phyloP scores from a whole-genome alignment of 1,140 invertebrate species.

The Penaeus indicus region DNA sequence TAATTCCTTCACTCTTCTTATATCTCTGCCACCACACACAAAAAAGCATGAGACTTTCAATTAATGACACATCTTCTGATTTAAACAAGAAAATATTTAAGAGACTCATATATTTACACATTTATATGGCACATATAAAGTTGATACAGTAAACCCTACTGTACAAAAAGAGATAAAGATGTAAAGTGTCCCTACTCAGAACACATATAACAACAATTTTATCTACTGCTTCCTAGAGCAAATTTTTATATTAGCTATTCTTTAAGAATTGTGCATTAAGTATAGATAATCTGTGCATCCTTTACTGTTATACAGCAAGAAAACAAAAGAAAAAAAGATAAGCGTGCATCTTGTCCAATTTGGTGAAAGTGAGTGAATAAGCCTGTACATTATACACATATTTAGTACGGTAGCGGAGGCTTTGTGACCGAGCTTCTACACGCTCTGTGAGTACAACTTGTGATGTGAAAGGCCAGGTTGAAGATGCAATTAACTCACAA shows the following conservation, averaged over 20 bases:
- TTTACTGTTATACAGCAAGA: slow-evolving; percentile 55
- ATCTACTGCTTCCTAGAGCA: slow-evolving; percentile 33
- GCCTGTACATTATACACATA: slow-evolving; percentile 61
- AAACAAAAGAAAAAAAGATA: slow-evolving; percentile 37
- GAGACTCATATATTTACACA: slow-evolving; percentile 36
- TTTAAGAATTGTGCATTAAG: slow-evolving; percentile 43
- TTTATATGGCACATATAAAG: slow-evolving; percentile 51
- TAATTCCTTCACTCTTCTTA: too few relatives aligned
- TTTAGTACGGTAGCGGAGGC: slow-evolving; percentile 51
- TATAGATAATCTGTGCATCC: slow-evolving; percentile 41
- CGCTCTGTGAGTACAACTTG: slow-evolving; percentile 57
- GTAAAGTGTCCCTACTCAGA: slow-evolving; percentile 33
- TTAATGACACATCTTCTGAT: neutral
- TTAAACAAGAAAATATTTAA: neutral
- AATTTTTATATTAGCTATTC: slow-evolving; percentile 43
- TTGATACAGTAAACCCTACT: neutral
- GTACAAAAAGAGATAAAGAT: slow-evolving; percentile 39
- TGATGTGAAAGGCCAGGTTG: slow-evolving; percentile 28
- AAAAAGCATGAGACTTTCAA: neutral
- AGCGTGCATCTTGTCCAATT: slow-evolving; percentile 40
- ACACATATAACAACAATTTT: slow-evolving; percentile 28
- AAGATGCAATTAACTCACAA: slow-evolving; percentile 4
- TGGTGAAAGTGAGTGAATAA: slow-evolving; percentile 41
- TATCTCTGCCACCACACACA: neutral
- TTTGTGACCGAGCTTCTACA: slow-evolving; percentile 57